phyloP scores from a whole-genome alignment of 1,140 invertebrate species.

The Drosophila grimshawi region DNA sequence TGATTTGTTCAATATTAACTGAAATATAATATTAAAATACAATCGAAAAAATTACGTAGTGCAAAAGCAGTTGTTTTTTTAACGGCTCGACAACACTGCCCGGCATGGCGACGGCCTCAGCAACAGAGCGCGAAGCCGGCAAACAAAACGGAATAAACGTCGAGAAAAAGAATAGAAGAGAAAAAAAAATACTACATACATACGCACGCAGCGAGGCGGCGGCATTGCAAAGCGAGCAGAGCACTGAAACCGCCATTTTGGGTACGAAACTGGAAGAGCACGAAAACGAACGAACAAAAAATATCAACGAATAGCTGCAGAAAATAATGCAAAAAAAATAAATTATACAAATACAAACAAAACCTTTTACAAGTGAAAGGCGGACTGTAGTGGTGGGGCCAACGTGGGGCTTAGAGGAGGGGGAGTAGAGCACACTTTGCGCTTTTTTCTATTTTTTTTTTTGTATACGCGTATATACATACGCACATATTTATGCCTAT shows the following conservation, averaged over 20 bases:
- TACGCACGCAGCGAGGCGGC: conserved; percentile 35
- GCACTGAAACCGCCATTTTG: conserved; percentile 73
- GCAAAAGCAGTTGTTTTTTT: conserved; percentile 20
- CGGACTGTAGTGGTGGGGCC: conserved; percentile 31
- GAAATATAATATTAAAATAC: conserved; percentile 3
- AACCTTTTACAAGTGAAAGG: conserved; percentile 73
- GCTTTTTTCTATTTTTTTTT: conserved; percentile 27
- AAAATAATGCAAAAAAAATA: conserved; percentile 74
- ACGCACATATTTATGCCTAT: conserved; percentile 2
- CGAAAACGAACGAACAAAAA: conserved; percentile 55
- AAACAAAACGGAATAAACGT: conserved; percentile 68
- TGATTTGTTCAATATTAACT: conserved; percentile 11
- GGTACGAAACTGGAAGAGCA: conserved; percentile 70
- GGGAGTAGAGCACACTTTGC: conserved; percentile 25
- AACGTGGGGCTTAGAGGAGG: conserved; percentile 43
- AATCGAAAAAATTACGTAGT: not conserved
- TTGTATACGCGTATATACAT: conserved; percentile 8
- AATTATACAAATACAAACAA: conserved; percentile 65
- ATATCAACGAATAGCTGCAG: conserved; percentile 73
- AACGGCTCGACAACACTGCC: conserved; percentile 49
- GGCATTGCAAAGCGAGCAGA: conserved; percentile 33
- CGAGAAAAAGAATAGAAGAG: conserved; percentile 40
- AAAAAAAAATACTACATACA: conserved; percentile 65
- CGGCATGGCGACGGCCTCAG: conserved; percentile 53
- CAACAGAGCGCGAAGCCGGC: conserved; percentile 68